Conservation (phyloP, 2,888 invertebrate species). For the Leucophenga maculata region DNA sequence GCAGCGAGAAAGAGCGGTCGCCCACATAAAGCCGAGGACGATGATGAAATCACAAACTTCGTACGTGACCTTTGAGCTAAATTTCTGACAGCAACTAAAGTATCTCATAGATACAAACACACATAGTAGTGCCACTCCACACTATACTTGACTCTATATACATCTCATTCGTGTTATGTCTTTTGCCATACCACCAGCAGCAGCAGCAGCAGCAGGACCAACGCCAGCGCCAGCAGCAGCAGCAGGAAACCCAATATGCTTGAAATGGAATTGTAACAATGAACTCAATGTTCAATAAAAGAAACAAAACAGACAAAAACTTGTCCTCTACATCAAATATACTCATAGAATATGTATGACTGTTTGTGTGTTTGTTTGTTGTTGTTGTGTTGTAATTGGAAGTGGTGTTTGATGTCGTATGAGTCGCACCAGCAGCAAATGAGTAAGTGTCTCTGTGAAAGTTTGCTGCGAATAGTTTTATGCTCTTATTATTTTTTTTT, state of each 20-base stretch:
- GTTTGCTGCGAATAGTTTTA: slow-evolving; percentile 11
- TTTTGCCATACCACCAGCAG: not conserved
- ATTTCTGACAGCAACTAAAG: slow-evolving; percentile 45
- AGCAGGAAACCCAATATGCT: slow-evolving; percentile 55
- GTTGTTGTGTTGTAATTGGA: not conserved
- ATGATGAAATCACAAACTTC: slow-evolving; percentile 45
- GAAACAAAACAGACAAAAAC: slow-evolving; percentile 23
- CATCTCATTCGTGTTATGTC: not conserved
- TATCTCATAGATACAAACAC: slow-evolving; percentile 33
- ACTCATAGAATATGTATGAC: not conserved
- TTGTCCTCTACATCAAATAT: slow-evolving; percentile 9
- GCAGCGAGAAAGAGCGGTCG: not conserved
- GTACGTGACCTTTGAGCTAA: slow-evolving; percentile 60
- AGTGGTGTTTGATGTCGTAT: no score
- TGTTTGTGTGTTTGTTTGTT: not conserved
- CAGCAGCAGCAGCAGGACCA: slow-evolving; percentile 44
- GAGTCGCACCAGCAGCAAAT: no score
- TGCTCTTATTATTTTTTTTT: not conserved
- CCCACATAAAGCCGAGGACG: not conserved
- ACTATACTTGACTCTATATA: not conserved
- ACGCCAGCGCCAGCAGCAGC: slow-evolving; percentile 19
- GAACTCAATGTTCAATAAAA: slow-evolving; percentile 41
- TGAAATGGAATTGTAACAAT: slow-evolving; percentile 60
- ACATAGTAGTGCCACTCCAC: not conserved
- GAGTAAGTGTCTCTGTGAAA: not conserved